Evolutionary conservation across 2,797 vertebrate species (phyloP).

Genomic region (Microctenopoma lineatum): DNA sequence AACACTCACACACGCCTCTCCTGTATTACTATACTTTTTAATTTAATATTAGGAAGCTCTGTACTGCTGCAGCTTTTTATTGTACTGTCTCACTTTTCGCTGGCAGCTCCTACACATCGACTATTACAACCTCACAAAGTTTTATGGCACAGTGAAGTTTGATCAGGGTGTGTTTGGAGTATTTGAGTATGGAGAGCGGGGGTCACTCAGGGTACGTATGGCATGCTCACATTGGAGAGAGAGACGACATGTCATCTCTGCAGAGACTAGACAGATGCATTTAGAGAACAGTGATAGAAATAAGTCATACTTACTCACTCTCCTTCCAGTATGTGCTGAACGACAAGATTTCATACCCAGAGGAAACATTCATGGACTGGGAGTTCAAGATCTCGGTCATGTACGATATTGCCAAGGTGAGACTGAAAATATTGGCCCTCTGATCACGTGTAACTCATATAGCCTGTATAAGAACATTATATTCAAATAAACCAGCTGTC

Average conservation of each 20-base stretch:
- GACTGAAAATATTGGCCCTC: not conserved
- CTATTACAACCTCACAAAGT: conserved; percentile 97
- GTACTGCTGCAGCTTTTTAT: no score
- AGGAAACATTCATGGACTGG: conserved; percentile 97
- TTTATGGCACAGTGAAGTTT: conserved; percentile 95
- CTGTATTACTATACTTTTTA: no score
- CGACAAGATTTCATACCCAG: conserved; percentile 94
- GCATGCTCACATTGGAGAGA: not conserved
- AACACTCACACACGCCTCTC: conserved; percentile 22
- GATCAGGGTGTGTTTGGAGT: conserved; percentile 91
- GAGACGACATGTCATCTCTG: no score
- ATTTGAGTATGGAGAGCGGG: conserved; percentile 94
- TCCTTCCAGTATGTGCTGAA: conserved; percentile 90
- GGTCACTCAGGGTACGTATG: conserved; percentile 89
- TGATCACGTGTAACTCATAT: not conserved
- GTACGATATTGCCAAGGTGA: conserved; percentile 97
- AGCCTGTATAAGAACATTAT: no score
- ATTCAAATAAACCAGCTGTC: not conserved
- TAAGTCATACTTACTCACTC: not conserved
- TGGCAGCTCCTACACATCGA: conserved; percentile 93
- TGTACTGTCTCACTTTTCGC: not conserved
- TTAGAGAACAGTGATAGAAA: not conserved
- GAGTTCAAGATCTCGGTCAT: conserved; percentile 98
- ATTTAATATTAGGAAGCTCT: no score
- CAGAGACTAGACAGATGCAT: not conserved